Base-by-base conservation (phyloP, 2,113 vertebrate genomes). In the Labrus mixtus region DNA sequence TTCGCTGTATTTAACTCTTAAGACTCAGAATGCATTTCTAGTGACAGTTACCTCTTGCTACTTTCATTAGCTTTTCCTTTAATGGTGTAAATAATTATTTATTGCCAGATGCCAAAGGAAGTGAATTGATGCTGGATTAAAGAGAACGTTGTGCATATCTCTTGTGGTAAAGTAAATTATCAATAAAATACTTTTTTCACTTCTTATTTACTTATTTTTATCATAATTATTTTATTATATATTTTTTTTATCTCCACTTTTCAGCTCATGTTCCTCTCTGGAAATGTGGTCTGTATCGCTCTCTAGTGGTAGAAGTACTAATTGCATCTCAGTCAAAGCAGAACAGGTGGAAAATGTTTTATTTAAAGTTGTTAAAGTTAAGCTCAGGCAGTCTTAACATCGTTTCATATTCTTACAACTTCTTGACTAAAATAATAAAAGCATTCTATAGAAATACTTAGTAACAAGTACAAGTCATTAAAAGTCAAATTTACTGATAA, bases 61-160 rank as follows among this genome's bases (percentile, higher is more conserved):
- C 68, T 56, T 78, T 92, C 81, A 87, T 92, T 87, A 86, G 63
- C 58, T 71, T 92, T 92, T 95, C 15, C 95, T 94, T 92, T 92
- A 94, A 93, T 94, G 91, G 95, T 87, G 96, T 98, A 97, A 96
- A 97, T 97, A 97, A 82, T 95, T 96, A 98, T 97, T 98, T 97
- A 97, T 98, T 97, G 87, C 91, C 93, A 91, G 92, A 90, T 61
- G 92, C 89, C 69, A 66, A 37, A 36, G 41, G 17, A 68, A 46
- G 20, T 72, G 46, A 66, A 81, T 20, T 60, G 50, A 54, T 78
- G 54, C 76, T 72, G 37, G 78, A 50, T 22, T 39, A 29, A 48
- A 59, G 5, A 36, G 45, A 71, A 50, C 25, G 23, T 60, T 48
- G 19, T 56, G 50, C 58, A 76, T 41, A 81, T 70, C 68, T 76